phyloP scores from a whole-genome alignment of 1,140 invertebrate genomes.

The Brachionus plicatilis region DNA sequence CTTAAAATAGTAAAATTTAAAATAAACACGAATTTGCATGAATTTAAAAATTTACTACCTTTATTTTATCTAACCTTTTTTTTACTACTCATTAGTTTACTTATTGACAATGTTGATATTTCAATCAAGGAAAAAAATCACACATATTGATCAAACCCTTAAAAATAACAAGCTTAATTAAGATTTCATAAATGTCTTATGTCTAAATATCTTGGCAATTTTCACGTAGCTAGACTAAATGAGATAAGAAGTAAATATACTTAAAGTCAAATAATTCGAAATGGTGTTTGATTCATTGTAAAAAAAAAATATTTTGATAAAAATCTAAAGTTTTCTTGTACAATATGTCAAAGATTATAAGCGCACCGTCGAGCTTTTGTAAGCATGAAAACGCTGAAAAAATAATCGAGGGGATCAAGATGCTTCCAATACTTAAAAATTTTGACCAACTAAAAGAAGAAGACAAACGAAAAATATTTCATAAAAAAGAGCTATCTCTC shows the following conservation, averaged over 20 bases:
- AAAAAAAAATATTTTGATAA: neutral
- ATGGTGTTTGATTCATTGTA: neutral
- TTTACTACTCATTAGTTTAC: neutral
- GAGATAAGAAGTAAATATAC: neutral
- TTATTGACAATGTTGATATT: neutral
- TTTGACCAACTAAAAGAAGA: conserved; percentile 13
- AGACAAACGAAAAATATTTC: conserved; percentile 23
- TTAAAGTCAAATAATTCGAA: neutral
- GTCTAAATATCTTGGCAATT: neutral
- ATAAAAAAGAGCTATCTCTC: conserved; percentile 12
- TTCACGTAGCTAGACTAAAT: neutral
- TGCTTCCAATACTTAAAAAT: conserved; percentile 21
- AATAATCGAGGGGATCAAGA: conserved; percentile 7
- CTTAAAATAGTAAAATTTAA: neutral
- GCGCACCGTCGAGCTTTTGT: neutral
- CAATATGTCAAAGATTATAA: neutral
- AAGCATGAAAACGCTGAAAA: neutral
- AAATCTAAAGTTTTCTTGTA: neutral
- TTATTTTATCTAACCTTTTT: neutral
- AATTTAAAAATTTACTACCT: neutral
- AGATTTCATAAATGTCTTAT: neutral
- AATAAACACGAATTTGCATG: too few relatives aligned
- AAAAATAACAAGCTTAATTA: neutral
- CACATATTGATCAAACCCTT: neutral
- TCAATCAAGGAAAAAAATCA: neutral